Base-by-base conservation (phyloP, 2,113 vertebrate species). In the Bubo blakistoni region DNA sequence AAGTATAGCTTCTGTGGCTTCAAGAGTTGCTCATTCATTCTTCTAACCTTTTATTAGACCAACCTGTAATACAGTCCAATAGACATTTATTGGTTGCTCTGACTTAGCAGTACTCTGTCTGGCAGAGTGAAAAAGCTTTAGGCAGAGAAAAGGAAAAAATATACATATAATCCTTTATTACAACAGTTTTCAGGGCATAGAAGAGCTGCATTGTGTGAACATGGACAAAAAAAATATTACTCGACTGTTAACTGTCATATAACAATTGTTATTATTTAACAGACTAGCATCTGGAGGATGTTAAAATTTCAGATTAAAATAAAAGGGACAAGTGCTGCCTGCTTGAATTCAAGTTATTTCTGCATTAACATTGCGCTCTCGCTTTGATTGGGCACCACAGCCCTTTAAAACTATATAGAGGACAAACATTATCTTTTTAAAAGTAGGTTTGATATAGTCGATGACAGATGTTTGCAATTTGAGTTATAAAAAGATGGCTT, bases 41-140 rank as follows among this genome's bases (percentile, higher is more conserved):
- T 86, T 94, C 92, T 87, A 95, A 81, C 47, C 90, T 93, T 97
- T 96, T 95, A 95, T 96, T 94, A 96, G 83, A 96, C 86, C 80
- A 92, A 96, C 88, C 80, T 95, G 92, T 89, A 97, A 93, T 83
- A 95, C 44, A 96, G 96, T 61, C 86, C 92, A 90, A 74, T 14
- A 94, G 87, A 81, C 65, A 88, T 93, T 96, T 88, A 92, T 83
- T 86, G 74, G 84, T 90, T 70, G 34, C 78, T 87, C 82, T 90
- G 90, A 90, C 81, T 88, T 92, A 85, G 55, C 44, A 78, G 74
- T 44, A 91, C 63, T 90, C 51, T 34, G 25, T 36, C 62, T 76
- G 81, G 38, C 44, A 81, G 69, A 81, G 59, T 36, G 36, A 84
- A 66, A 94, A 94, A 90, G 42, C 59, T 88, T 86, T 88, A 92